These are phyloP conservation scores for Helleia helle DNA, from an alignment of 2,888 invertebrate species.

Conservation along the genomic window DNA sequence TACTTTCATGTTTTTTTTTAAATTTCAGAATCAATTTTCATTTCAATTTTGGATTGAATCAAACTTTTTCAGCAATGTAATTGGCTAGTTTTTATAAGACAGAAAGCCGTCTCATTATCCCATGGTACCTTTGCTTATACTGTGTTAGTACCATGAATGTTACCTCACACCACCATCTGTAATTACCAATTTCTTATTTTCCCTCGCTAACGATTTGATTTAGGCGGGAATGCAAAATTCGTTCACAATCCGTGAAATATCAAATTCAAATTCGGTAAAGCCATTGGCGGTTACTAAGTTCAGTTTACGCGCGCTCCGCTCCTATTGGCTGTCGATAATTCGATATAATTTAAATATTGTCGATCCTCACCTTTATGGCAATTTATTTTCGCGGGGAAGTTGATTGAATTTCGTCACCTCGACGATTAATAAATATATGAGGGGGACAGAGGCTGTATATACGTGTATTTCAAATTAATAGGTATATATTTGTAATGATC, in stretches of 20 bases:
- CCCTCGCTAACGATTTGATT: conserved; percentile 1
- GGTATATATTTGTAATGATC: too few relatives aligned
- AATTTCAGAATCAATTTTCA: too few relatives aligned
- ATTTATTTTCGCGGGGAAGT: conserved; percentile 59
- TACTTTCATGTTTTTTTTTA: too few relatives aligned
- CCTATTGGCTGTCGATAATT: conserved; percentile 53
- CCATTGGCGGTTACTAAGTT: conserved; percentile 37
- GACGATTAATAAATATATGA: conserved; percentile 57
- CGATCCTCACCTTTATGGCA: conserved; percentile 58
- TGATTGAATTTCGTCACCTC: conserved; percentile 57
- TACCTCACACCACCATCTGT: too few relatives aligned
- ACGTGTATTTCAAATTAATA: background rate
- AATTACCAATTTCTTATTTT: too few relatives aligned
- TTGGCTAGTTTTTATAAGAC: too few relatives aligned
- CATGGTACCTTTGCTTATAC: too few relatives aligned
- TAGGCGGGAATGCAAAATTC: background rate
- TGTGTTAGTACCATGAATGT: too few relatives aligned
- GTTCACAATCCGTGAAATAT: conserved; percentile 34
- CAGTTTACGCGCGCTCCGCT: conserved; percentile 24
- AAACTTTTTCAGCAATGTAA: too few relatives aligned
- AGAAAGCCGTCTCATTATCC: too few relatives aligned
- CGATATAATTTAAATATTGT: conserved; percentile 70
- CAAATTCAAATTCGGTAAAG: conserved; percentile 41
- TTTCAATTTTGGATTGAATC: too few relatives aligned
- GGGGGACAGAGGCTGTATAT: conserved; percentile 19